These are phyloP conservation scores for Meandrusa payeni DNA, from an alignment of 2,888 invertebrate genomes.

Conservation along the genomic window DNA sequence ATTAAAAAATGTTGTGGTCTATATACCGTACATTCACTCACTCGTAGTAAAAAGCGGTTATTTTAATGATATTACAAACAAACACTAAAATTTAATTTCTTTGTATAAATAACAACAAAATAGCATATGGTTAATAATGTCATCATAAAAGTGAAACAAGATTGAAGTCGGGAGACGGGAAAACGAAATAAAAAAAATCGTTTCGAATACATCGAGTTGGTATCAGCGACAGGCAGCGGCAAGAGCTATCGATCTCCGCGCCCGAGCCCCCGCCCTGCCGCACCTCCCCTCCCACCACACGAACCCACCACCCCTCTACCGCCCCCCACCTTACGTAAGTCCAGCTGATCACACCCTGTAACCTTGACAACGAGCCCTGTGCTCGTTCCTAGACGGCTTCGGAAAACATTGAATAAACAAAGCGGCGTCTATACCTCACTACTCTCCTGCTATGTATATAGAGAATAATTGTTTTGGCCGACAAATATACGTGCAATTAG, in stretches of 20 bases:
- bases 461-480: too few species aligned
- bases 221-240: constrained; percentile 58
- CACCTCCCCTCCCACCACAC: constrained; percentile 29
- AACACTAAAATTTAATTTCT: too few species aligned
- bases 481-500: too few species aligned
- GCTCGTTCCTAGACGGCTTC: constrained; percentile 45
- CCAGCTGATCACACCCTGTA: constrained; percentile 78
- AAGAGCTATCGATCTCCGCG: constrained; percentile 68
- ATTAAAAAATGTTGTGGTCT: too few species aligned
- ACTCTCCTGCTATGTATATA: not conserved
- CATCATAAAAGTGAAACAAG: too few species aligned
- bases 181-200: constrained; percentile 30
- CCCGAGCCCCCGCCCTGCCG: constrained; percentile 23
- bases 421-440: constrained; percentile 22
- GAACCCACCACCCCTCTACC: constrained; percentile 39
- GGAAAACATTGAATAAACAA: constrained; percentile 33
- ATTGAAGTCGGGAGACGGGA: constrained; percentile 6
- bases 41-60: too few species aligned
- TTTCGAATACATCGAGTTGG: constrained; percentile 51
- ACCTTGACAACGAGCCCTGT: constrained; percentile 71
- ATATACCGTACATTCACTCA: too few species aligned
- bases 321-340: constrained; percentile 72
- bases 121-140: too few species aligned
- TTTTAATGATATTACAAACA: too few species aligned
- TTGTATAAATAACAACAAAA: too few species aligned